Base-by-base conservation (phyloP, 2,888 invertebrate genomes). In the Yponomeuta sedellus region DNA sequence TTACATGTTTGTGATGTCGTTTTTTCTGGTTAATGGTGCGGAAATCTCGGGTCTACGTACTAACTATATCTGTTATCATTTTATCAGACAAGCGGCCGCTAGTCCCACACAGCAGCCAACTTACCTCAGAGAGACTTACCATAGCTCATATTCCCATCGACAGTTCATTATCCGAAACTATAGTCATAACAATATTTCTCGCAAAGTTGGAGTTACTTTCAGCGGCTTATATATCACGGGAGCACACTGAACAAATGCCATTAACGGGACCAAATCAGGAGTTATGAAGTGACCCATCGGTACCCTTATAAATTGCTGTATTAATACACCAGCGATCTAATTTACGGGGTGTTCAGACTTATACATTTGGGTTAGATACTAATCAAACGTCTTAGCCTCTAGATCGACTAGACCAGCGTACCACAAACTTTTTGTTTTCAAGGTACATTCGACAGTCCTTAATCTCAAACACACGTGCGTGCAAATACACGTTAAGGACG, bases 231-330 rank as follows among this genome's bases (percentile, higher is more conserved):
- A 44, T 44, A 44, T 44, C 44, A 52, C 44, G 44, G 67, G 67
- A 64, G 70, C 63, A 65, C 61, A 39, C 16, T 56, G 77, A 82
- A 82, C 80, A 80, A 77, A 75, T 74, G 71, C 83, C 80, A 80
- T 85, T 86, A 85, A 75, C 69, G 71, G 73, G 74, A 75, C 77
- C 75, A 83, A 84, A 86, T 86, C 83, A 82, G 77, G 78, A 86
- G 86, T 86, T 86, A 86, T 85, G 83, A 80, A 82, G 78, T 77
- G 77, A 75, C 80, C 83, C 79, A 75, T 76, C 75, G 28, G 75
- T 71, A 74, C 80, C 77, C 77, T 77, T 78, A 80, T 80, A 83
- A 82, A 70, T 71, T 78, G 70, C 74, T 77, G 73, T 82, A 82
- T 80, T 81, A 82, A 74, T 74, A 72, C 70, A 70, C 72, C 69